Evolutionary conservation across 1,140 invertebrate species (phyloP).

Genomic region (Saccostrea cuccullata): DNA sequence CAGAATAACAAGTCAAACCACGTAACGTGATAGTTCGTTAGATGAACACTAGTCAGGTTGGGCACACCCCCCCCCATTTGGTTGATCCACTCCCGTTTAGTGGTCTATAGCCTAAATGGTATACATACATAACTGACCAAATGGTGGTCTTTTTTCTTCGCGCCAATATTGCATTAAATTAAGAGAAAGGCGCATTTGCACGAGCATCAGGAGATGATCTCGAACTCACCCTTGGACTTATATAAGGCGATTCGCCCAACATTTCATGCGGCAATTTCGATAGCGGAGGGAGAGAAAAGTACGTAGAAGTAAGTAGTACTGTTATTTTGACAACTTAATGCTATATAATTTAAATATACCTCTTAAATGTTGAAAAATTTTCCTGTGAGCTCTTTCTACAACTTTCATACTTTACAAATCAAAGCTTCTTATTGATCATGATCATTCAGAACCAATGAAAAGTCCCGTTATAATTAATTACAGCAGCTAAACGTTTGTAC

Average conservation of each 20-base stretch:
- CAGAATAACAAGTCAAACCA: too few species aligned
- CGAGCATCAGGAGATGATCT: background rate
- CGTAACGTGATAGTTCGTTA: too few species aligned
- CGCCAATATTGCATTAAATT: background rate
- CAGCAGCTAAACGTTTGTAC: background rate
- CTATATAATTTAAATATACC: background rate
- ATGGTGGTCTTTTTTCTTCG: background rate
- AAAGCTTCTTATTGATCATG: background rate
- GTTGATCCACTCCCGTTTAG: background rate
- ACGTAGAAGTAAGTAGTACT: background rate
- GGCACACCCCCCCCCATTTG: background rate
- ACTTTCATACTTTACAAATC: background rate
- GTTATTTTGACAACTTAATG: background rate
- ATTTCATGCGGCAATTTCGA: background rate
- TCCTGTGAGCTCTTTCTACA: background rate
- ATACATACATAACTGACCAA: background rate
- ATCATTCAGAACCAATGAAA: background rate
- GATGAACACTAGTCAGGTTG: too few species aligned
- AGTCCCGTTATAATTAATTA: constrained; percentile 1
- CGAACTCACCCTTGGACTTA: background rate
- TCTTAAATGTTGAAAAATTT: background rate
- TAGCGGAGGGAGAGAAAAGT: background rate
- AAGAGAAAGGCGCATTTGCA: background rate
- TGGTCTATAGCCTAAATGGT: background rate
- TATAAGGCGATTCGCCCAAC: background rate